Evolutionary conservation across 2,113 vertebrate species (phyloP).

Genomic region (Alaudala cheleensis): DNA sequence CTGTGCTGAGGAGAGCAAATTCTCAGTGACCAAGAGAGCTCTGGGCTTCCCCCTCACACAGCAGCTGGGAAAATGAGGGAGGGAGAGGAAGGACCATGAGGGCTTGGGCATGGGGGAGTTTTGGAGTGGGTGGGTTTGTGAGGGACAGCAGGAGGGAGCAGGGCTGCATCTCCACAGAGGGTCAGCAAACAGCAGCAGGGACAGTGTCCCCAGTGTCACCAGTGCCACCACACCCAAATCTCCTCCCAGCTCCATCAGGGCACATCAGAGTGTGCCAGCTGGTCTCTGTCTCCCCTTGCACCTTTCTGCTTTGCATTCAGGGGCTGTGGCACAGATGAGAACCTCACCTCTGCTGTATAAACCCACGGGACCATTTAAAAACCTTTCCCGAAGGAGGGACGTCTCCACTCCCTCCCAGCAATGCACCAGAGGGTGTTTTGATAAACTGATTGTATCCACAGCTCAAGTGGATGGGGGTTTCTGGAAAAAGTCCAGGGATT

Average conservation of each 20-base stretch:
- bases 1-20: accelerated
- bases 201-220: not conserved
- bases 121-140: not conserved
- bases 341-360: not conserved
- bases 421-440: conserved; percentile 39
- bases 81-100: not conserved
- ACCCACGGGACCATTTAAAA: not conserved
- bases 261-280: not conserved
- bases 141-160: not conserved
- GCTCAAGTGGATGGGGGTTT: conserved; percentile 55
- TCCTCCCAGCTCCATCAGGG: not conserved
- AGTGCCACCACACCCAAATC: not conserved
- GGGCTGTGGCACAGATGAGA: not conserved
- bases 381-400: accelerated
- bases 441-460: conserved; percentile 33
- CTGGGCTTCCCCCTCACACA: not conserved
- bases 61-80: not conserved
- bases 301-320: not conserved
- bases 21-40: not conserved
- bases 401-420: not conserved
- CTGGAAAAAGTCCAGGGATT: conserved; percentile 62
- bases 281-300: not conserved
- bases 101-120: not conserved
- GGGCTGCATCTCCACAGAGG: not conserved
- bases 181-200: not conserved